Percentiles rank a stretch among this genome's conserved stretches.
Conservation (phyloP, 2,797 vertebrate species). For the Babyrousa celebensis region DNA sequence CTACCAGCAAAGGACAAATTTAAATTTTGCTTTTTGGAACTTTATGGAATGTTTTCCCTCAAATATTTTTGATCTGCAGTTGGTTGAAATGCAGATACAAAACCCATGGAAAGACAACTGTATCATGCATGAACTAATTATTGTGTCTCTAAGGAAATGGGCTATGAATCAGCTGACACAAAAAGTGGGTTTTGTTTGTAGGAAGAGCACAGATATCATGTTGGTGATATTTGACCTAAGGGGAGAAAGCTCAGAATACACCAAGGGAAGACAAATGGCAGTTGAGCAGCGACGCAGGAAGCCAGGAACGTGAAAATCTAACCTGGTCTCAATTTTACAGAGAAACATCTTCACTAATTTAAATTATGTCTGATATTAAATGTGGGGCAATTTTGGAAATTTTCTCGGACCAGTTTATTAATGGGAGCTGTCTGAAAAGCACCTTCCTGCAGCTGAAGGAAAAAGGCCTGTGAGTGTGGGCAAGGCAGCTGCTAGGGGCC, state of each 20-base stretch:
- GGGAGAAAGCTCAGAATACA: neutral
- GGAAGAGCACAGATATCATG: neutral
- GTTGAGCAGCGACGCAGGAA: neutral
- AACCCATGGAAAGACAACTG: no score
- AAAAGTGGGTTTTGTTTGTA: neutral
- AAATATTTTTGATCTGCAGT: no score
- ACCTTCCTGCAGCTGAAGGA: no score
- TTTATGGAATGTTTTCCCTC: no score
- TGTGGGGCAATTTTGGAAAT: neutral
- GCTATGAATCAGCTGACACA: neutral
- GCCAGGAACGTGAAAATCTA: neutral
- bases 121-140: neutral
- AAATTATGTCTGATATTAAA: neutral
- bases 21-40: no score
- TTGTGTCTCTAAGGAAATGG: neutral
- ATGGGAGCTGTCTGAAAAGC: neutral
- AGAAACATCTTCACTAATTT: neutral
- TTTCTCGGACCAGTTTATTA: neutral
- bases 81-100: no score
- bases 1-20: no score
- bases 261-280: neutral
- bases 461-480: neutral
- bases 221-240: no score
- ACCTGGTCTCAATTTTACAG: neutral
- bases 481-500: fast-evolving